Evolutionary conservation across 2,888 invertebrate species (phyloP), one percentile per base, ranked within the genome.

Genomic region (Oxycera nigricornis): DNA sequence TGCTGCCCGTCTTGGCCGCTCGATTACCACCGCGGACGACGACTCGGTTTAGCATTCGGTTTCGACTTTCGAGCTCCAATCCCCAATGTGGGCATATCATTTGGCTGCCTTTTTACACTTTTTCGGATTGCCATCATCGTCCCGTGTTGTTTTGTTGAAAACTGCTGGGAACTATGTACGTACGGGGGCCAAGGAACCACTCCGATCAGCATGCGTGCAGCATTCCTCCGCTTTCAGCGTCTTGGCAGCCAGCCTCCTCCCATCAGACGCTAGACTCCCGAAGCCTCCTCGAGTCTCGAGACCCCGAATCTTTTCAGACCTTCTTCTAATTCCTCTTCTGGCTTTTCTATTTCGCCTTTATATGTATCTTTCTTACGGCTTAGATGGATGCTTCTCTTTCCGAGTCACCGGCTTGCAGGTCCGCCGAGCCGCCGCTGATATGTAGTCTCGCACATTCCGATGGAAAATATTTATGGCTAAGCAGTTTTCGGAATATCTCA

Each of bases 321-420:
- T 65, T 65, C 26, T 52, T 31, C 31, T 50, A 30, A 30, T 70
- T 52, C 70, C 11, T 22, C 55, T 55, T 65, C 55, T 17, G 20
- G n/a, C n/a, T n/a, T n/a, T n/a, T n/a, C n/a, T n/a, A n/a, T n/a
- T n/a, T n/a, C n/a, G n/a, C 31, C 39, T 68, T 70, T 70, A n/a
- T n/a, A n/a, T n/a, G n/a, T 55, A 52, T 31, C 22, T 70, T 70
- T 70, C 70, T 70, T 22, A 52, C 55, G 70, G 70, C 31, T 70
- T n/a, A n/a, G n/a, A n/a, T n/a, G 31, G 22, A 70, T 67, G 46
- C 46, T 67, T 46, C 67, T 67, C 46, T 67, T 67, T 67, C n/a
- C 11, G 41, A 67, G 39, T 41, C 67, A 67, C 67, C 67, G 67
- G 46, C 67, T 67, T 20, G 41, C 14, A 41, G 22, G 22, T 55